Evolutionary conservation across 2,888 invertebrate genomes (phyloP), one percentile per base, ranked within the genome.

Genomic region (Polymixis lichenea): DNA sequence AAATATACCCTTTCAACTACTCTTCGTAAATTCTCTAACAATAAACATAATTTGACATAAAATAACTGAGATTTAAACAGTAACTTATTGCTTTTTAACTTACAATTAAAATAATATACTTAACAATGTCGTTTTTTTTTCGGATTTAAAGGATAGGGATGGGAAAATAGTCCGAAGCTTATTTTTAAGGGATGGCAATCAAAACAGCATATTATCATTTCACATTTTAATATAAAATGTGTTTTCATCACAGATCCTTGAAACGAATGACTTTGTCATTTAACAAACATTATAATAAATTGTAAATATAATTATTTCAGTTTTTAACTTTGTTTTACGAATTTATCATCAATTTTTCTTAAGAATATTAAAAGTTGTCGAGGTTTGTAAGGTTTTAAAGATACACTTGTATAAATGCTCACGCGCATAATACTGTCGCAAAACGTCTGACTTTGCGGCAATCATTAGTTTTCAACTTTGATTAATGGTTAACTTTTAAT

Each of bases 221-320:
- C 95, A 96, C 95, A 96, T 96, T 96, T 96, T 96, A 96, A 96
- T 96, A 94, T 95, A 95, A 96, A 96, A 96, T 95, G 96, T 93
- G 95, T 90, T 73, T 87, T 87, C 89, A 95, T 95, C 95, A 95
- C 95, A 96, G 95, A 94, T 94, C 90, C 90, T 87, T 89, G 85
- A 85, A 87, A 89, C 86, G 78, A 84, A 88, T 88, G 88, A 90
- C 89, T 87, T 74, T 74, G 89, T 89, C 91, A 90, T 89, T 88
- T 80, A 85, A 88, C 82, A 89, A 90, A 87, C 53, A 72, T 51
- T 72, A 65, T 68, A 71, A 82, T 71, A 77, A 80, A 64, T 72
- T 69, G 55, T 82, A 80, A 60, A 72, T 74, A 83, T 25, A 70
- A 80, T 66, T 58, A n/a, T 25, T 62, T 70, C 58, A 53, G 71